These are phyloP conservation scores for Dinocampus coccinellae DNA, from an alignment of 2,888 invertebrate species.

Conservation along the genomic window DNA sequence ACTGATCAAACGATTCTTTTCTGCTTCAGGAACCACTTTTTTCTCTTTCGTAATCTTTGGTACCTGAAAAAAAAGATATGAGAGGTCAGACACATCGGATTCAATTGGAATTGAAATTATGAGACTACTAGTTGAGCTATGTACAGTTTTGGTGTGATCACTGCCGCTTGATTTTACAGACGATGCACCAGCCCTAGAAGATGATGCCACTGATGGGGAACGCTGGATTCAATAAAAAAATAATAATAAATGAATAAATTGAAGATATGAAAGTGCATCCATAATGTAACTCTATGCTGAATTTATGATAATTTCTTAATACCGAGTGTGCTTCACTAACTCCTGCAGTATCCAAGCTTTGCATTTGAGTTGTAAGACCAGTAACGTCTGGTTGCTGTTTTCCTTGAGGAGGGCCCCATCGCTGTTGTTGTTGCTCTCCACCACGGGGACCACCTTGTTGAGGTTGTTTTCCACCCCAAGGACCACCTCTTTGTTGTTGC, in stretches of 20 bases:
- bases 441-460: too few relatives aligned
- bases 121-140: not conserved
- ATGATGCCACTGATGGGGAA: slow-evolving; percentile 32
- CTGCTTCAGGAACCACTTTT: slow-evolving; percentile 17
- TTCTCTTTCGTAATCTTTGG: not conserved
- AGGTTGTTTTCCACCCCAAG: not conserved
- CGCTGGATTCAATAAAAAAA: slow-evolving; percentile 17
- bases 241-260: too few relatives aligned
- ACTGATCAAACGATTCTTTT: slow-evolving; percentile 23
- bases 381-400: not conserved
- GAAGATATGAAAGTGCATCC: too few relatives aligned
- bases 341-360: too few relatives aligned
- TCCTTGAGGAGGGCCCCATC: slow-evolving; percentile 8
- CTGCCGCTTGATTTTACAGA: slow-evolving; percentile 28
- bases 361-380: not conserved
- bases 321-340: too few relatives aligned
- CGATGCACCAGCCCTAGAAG: slow-evolving; percentile 22
- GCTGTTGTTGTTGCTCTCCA: slow-evolving; percentile 24
- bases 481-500: not conserved
- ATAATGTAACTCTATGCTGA: too few relatives aligned
- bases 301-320: too few relatives aligned
- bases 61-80: too few relatives aligned
- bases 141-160: not conserved
- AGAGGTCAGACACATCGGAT: too few relatives aligned
- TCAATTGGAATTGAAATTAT: too few relatives aligned